Evolutionary conservation across 64 coral and sea anemone genomes (phyloP).

Genomic region (Cladopsammia gracilis): DNA sequence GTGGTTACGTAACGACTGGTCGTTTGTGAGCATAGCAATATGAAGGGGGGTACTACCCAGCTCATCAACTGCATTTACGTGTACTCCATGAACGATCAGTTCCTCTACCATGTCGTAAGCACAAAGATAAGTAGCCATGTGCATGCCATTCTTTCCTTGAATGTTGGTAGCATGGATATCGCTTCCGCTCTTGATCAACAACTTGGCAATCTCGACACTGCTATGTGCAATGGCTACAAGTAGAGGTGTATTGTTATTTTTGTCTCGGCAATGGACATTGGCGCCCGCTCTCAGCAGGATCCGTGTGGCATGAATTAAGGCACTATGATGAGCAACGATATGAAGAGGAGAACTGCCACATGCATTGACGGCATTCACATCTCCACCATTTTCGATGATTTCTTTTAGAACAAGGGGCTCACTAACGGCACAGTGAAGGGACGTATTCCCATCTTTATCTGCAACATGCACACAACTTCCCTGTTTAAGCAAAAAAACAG

Average conservation of each 20-base stretch:
- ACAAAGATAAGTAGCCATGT: background rate
- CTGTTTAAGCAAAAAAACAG: conserved; percentile 11
- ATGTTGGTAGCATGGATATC: conserved; percentile 17
- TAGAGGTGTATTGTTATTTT: conserved; percentile 22
- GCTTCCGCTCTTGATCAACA: conserved; percentile 5
- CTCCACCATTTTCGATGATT: background rate
- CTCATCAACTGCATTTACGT: background rate
- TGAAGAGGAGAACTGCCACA: too few species aligned
- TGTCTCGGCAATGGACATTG: conserved; percentile 38
- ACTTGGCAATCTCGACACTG: background rate
- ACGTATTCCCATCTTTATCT: conserved; percentile 18
- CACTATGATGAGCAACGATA: too few species aligned
- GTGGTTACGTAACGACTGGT: background rate
- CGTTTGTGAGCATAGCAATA: background rate
- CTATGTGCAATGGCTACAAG: background rate
- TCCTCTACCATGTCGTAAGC: background rate
- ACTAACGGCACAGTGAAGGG: conserved; percentile 38
- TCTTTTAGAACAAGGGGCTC: too few species aligned
- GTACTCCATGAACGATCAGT: background rate
- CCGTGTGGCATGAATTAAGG: too few species aligned
- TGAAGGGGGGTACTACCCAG: conserved; percentile 4
- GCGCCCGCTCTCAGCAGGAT: conserved; percentile 16
- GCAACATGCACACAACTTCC: background rate
- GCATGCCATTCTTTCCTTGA: conserved; percentile 11
- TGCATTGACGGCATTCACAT: background rate